Evolutionary conservation across 2,113 vertebrate species (phyloP).

Genomic region (Vulpes vulpes): DNA sequence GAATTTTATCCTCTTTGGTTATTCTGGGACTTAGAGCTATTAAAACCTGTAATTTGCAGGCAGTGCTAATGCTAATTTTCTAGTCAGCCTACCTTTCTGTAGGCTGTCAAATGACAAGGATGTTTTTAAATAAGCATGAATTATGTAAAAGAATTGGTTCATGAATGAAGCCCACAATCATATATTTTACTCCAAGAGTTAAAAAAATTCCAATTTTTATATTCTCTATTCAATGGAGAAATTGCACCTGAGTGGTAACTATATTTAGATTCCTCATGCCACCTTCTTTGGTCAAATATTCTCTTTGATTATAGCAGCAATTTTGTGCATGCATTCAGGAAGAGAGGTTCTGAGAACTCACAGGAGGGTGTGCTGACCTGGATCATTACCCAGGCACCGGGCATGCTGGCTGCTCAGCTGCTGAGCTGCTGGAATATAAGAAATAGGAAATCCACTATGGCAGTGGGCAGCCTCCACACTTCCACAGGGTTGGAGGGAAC

Average conservation of each 20-base stretch:
- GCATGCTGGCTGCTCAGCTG: background rate
- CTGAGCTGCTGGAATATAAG: background rate
- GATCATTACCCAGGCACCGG: background rate
- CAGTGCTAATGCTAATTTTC: slow-evolving; percentile 65
- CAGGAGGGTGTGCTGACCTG: background rate
- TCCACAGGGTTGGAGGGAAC: background rate
- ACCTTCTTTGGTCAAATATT: background rate
- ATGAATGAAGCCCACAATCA: slow-evolving; percentile 58
- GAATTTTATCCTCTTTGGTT: slow-evolving; percentile 65
- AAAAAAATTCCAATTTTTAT: background rate
- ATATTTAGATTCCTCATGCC: slow-evolving; percentile 18
- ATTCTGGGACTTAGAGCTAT: slow-evolving; percentile 59
- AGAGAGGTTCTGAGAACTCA: background rate
- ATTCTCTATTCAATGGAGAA: background rate
- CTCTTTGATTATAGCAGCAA: background rate
- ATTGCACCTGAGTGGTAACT: background rate
- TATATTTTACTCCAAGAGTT: slow-evolving; percentile 52
- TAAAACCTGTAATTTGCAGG: slow-evolving; percentile 72
- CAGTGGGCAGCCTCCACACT: background rate
- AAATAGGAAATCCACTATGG: background rate
- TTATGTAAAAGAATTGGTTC: slow-evolving; percentile 60
- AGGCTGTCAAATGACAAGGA: background rate
- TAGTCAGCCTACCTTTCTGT: slow-evolving; percentile 65
- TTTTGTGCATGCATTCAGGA: background rate
- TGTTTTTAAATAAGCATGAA: slow-evolving; percentile 60